These are phyloP conservation scores for Eurystomus gularis DNA, from an alignment of 2,113 vertebrate genomes.

Conservation along the genomic window DNA sequence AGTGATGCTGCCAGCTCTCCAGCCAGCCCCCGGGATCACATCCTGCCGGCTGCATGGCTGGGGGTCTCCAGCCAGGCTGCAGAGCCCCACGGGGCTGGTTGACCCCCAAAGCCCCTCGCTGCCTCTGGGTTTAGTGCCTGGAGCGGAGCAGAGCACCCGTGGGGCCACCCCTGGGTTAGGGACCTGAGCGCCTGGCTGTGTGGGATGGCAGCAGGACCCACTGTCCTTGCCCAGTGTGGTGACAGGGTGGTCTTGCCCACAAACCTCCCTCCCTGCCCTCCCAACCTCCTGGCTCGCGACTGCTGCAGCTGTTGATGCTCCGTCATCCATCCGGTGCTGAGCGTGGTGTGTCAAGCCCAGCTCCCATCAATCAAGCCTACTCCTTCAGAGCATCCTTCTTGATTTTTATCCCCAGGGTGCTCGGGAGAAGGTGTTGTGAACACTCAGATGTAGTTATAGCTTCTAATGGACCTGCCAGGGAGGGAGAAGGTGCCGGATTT, in stretches of 20 bases:
- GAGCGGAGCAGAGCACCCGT: rapidly evolving
- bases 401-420: not conserved
- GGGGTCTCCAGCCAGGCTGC: not conserved
- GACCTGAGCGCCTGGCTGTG: rapidly evolving
- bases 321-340: rapidly evolving
- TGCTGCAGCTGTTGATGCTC: not conserved
- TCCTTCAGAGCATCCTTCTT: not conserved
- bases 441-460: not conserved
- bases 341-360: not conserved
- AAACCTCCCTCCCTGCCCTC: not conserved
- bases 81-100: not conserved
- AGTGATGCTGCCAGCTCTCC: not conserved
- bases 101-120: not conserved
- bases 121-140: not conserved
- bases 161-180: not conserved
- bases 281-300: not conserved
- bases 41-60: rapidly evolving
- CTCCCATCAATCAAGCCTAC: not conserved
- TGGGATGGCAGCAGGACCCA: not conserved
- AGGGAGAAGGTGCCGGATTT: conserved; percentile 19
- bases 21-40: rapidly evolving
- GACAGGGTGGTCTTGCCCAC: not conserved
- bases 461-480: not conserved
- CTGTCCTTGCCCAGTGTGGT: rapidly evolving
- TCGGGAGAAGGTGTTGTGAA: not conserved